Conservation (phyloP, 2,113 vertebrate genomes). For the Turdus rufiventris region DNA sequence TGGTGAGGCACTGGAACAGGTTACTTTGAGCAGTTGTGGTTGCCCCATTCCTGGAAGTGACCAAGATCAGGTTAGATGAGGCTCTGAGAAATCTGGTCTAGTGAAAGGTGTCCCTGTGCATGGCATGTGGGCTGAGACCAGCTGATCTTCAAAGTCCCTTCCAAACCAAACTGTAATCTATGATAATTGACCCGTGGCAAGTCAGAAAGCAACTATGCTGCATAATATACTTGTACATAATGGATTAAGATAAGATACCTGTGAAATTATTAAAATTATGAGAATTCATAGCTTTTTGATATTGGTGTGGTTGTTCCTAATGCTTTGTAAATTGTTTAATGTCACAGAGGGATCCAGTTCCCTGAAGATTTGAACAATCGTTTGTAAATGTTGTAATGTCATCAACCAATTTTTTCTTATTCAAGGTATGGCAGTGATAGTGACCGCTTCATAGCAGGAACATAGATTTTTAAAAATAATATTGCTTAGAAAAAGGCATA, state of each 20-base stretch:
- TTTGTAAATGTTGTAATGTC: background rate
- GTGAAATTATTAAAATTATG: slow-evolving; percentile 31
- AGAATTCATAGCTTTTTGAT: slow-evolving; percentile 33
- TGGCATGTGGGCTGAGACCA: background rate
- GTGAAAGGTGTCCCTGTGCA: background rate
- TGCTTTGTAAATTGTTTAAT: slow-evolving; percentile 20
- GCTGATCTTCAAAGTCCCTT: background rate
- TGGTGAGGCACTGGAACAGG: background rate
- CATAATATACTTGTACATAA: background rate
- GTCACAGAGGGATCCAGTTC: background rate
- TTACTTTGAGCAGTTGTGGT: background rate
- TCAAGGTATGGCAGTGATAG: background rate
- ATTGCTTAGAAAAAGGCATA: background rate
- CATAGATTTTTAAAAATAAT: background rate
- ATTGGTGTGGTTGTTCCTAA: background rate
- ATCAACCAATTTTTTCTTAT: background rate
- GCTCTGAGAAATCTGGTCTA: background rate
- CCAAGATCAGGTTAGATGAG: background rate
- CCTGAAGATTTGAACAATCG: background rate
- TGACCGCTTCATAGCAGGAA: background rate
- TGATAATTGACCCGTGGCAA: background rate
- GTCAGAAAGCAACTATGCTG: background rate
- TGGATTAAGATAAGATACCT: slow-evolving; percentile 36
- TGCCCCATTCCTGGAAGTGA: background rate
- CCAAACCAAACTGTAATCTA: background rate